Conservation (phyloP, 2,113 vertebrate genomes). For the Mesocricetus auratus region DNA sequence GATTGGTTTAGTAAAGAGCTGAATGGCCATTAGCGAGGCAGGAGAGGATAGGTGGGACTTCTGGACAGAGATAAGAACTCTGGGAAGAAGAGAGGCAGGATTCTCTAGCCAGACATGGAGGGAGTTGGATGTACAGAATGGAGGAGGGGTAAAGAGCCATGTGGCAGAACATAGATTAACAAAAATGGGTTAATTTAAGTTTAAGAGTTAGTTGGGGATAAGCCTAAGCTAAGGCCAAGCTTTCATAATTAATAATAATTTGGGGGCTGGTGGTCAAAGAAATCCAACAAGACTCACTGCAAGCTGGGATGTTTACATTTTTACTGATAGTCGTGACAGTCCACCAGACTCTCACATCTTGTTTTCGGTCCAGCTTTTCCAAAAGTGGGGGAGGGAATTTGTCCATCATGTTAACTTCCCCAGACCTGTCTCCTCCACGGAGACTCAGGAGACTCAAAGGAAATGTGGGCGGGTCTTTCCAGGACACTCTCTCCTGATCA, state of each 20-base stretch:
- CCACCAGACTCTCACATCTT: neutral
- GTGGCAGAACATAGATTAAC: neutral
- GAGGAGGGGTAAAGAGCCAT: neutral
- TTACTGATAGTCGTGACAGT: neutral
- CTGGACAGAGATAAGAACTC: neutral
- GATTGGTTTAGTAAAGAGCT: neutral
- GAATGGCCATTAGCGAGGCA: neutral
- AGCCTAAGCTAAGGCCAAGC: neutral
- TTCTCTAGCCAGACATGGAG: neutral
- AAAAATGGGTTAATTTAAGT: neutral
- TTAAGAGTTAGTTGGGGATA: neutral
- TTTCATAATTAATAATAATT: neutral
- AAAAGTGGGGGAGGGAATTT: neutral
- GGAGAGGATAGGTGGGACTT: neutral
- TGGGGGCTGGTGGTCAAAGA: neutral
- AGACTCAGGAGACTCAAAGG: neutral
- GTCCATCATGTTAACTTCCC: neutral
- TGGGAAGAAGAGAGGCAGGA: neutral
- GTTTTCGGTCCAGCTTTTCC: neutral
- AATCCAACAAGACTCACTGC: neutral
- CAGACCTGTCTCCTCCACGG: neutral
- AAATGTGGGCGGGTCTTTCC: neutral
- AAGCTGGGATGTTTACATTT: neutral
- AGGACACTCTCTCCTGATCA: neutral
- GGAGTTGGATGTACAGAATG: neutral